A percentile compares a stretch with the other conserved stretches of the same genome.
These are phyloP conservation scores for Cryptocheilus praepositus DNA, from an alignment of 2,888 invertebrate species.

Conservation along the genomic window DNA sequence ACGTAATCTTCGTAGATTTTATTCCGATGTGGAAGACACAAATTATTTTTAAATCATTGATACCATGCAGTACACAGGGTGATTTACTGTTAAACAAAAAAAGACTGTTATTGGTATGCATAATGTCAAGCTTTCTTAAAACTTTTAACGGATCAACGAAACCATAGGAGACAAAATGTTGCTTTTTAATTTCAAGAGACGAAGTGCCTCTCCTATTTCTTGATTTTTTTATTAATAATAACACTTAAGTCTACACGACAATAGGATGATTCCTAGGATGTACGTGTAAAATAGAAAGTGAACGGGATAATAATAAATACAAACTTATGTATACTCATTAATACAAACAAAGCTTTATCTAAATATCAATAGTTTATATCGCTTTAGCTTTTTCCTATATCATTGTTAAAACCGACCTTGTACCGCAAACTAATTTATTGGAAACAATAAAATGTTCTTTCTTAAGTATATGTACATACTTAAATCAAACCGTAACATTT, in stretches of 20 bases:
- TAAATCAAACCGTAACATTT: conserved; percentile 10
- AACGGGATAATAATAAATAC: conserved; percentile 25
- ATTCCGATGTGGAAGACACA: conserved; percentile 56
- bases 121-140: conserved; percentile 47
- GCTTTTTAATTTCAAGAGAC: conserved; percentile 47
- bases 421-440: conserved; percentile 47
- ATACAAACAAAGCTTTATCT: conserved; percentile 43
- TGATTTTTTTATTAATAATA: conserved; percentile 55
- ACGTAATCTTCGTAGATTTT: conserved; percentile 64
- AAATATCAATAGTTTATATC: conserved; percentile 48
- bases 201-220: conserved; percentile 59
- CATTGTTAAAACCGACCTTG: conserved; percentile 44
- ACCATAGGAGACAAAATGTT: conserved; percentile 41
- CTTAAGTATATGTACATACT: conserved; percentile 26
- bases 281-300: conserved; percentile 33
- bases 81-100: conserved; percentile 59
- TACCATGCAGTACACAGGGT: conserved; percentile 55
- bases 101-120: conserved; percentile 55
- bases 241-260: conserved; percentile 30
- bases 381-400: conserved; percentile 52
- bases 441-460: conserved; percentile 58
- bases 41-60: conserved; percentile 68
- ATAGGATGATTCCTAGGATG: conserved; percentile 17
- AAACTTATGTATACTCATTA: conserved; percentile 33
- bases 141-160: conserved; percentile 44